Percentiles rank a stretch among this genome's conserved stretches.
Conservation (phyloP, 2,888 invertebrate genomes). For the Trypoxylon attenuatum region DNA sequence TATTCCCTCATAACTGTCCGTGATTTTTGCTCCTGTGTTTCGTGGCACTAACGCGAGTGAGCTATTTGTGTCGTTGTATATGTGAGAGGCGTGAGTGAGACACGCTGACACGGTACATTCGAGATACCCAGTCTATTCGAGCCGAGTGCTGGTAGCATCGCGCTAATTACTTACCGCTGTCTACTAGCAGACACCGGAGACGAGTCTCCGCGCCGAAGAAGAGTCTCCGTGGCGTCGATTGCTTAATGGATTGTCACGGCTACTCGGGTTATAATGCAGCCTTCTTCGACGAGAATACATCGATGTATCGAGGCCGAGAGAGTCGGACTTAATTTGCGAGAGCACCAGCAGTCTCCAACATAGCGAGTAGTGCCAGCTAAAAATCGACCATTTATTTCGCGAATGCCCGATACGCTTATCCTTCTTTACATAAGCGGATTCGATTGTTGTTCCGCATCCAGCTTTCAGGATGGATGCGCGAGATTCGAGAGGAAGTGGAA, state of each 20-base stretch:
- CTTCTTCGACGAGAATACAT: background rate
- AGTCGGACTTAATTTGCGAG: no score
- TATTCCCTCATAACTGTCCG: background rate
- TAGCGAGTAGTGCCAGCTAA: no score
- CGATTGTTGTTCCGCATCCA: slow-evolving; percentile 32
- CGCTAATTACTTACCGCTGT: background rate
- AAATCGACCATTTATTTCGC: slow-evolving; percentile 7
- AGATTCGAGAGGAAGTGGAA: slow-evolving; percentile 1
- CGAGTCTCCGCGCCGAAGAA: no score
- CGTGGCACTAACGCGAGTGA: background rate
- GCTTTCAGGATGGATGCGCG: slow-evolving; percentile 29
- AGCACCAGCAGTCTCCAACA: no score
- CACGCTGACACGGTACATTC: background rate
- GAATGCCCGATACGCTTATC: slow-evolving; percentile 29
- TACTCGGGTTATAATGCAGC: no score
- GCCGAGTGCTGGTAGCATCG: background rate
- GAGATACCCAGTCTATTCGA: background rate
- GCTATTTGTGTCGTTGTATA: background rate
- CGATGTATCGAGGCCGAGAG: background rate
- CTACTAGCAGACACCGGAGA: no score
- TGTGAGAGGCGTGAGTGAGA: background rate
- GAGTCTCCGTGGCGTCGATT: no score
- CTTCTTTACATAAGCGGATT: slow-evolving; percentile 42
- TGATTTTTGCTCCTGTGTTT: background rate
- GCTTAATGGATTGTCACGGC: no score